These are phyloP conservation scores for Deroplatys truncata DNA, from an alignment of 2,888 invertebrate genomes.

Conservation along the genomic window DNA sequence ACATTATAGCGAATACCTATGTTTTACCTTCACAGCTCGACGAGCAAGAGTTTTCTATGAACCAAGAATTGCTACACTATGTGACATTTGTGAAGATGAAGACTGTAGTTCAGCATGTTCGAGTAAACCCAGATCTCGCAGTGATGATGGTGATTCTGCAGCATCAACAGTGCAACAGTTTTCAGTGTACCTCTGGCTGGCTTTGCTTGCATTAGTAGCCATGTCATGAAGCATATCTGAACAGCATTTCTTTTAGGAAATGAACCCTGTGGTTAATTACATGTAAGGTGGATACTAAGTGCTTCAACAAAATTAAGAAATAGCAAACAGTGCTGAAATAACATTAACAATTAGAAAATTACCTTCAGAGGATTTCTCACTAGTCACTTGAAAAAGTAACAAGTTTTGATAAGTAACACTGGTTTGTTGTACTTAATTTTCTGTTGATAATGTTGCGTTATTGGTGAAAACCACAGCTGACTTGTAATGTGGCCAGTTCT, in stretches of 20 bases:
- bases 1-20: no score
- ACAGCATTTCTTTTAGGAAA: background rate
- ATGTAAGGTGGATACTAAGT: background rate
- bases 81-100: slow-evolving; percentile 77
- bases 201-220: background rate
- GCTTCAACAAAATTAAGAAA: no score
- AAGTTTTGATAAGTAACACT: no score
- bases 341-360: no score
- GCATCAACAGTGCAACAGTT: background rate
- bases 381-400: no score
- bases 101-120: slow-evolving; percentile 53
- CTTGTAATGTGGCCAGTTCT: no score
- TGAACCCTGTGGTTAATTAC: background rate
- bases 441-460: no score
- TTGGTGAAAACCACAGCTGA: no score
- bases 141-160: background rate
- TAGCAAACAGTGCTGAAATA: no score
- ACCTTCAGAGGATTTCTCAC: no score
- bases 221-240: background rate
- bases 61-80: slow-evolving; percentile 63
- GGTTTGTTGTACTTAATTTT: no score
- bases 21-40: slow-evolving; percentile 54
- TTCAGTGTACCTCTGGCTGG: background rate
- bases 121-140: slow-evolving; percentile 36
- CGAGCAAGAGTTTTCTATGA: slow-evolving; percentile 80